phyloP scores from a whole-genome alignment of 2,113 vertebrate genomes.

The Actenoides hombroni region DNA sequence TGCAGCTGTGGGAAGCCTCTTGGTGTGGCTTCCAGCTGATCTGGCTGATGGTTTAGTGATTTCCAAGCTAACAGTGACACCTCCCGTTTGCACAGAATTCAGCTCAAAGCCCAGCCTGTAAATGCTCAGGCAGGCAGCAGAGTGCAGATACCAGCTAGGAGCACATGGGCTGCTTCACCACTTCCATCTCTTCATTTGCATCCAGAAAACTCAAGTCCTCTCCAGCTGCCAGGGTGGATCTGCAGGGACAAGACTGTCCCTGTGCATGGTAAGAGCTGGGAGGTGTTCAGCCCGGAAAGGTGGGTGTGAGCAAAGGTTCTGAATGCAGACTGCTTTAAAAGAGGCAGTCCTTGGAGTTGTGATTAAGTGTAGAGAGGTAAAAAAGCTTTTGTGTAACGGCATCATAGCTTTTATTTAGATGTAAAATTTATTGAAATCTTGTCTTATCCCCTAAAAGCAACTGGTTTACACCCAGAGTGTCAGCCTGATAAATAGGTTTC shows the following conservation, averaged over 20 bases:
- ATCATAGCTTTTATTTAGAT: neutral
- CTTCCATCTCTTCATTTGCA: neutral
- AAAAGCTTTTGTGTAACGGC: neutral
- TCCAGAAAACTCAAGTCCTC: neutral
- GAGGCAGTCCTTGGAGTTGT: neutral
- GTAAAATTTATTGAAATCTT: neutral
- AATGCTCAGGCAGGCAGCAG: neutral
- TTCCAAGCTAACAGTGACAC: constrained; percentile 45
- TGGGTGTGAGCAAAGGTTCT: neutral
- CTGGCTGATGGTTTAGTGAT: neutral
- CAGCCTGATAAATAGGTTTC: neutral
- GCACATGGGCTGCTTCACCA: neutral
- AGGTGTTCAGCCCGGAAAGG: neutral
- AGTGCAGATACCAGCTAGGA: neutral
- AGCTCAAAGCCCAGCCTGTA: accelerated
- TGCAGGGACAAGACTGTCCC: neutral
- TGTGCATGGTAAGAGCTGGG: neutral
- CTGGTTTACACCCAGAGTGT: neutral
- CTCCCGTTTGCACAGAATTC: neutral
- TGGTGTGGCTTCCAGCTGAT: neutral
- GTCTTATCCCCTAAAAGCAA: neutral
- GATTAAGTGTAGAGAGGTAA: neutral
- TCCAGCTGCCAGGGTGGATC: neutral
- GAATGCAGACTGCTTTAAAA: neutral
- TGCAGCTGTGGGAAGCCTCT: neutral